Evolutionary conservation across 2,888 invertebrate genomes (phyloP), one percentile per base, ranked within the genome.

Genomic region (Scaptomyza polygonia): DNA sequence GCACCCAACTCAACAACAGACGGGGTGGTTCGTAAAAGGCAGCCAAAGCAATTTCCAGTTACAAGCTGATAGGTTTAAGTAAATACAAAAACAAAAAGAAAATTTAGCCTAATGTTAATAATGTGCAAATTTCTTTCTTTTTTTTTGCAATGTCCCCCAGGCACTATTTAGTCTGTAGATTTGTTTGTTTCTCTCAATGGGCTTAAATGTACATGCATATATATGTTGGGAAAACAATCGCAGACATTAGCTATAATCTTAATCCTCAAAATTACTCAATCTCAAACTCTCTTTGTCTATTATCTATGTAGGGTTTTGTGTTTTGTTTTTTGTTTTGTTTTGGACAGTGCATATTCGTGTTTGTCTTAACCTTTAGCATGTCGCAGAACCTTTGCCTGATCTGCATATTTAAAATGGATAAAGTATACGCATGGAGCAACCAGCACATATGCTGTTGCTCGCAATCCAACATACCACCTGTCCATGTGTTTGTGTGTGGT

Each of bases 341-440:
- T 16, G 30, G 30, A 7, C 47, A 61, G 49, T 62, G 67, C 63
- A 74, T 67, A 66, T 49, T 67, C 78, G 78, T 70, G 78, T 77
- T 77, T 55, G 52, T 43, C 62, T 53, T 67, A 77, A 77, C 77
- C 81, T 79, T 77, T 77, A 48, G 54, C 59, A 58, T 65, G 78
- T 61, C 69, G 56, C 53, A 59, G 55, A 71, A 64, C 69, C 70
- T 71, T 62, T 79, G 77, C 72, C 83, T 79, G 79, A 79, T 77
- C 72, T 82, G 79, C 83, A 79, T 79, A 82, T 83, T 70, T 79
- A 83, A 79, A 76, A 79, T 77, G 66, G 59, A 59, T 55, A 67
- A 64, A 62, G 45, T 67, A 49, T 69, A 81, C 80, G 72, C 67
- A 68, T 62, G 69, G 29, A 45, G 36, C 36, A 34, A 2, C 36